phyloP scores from a whole-genome alignment of 1,140 invertebrate species.

The Drosophila santomea region DNA sequence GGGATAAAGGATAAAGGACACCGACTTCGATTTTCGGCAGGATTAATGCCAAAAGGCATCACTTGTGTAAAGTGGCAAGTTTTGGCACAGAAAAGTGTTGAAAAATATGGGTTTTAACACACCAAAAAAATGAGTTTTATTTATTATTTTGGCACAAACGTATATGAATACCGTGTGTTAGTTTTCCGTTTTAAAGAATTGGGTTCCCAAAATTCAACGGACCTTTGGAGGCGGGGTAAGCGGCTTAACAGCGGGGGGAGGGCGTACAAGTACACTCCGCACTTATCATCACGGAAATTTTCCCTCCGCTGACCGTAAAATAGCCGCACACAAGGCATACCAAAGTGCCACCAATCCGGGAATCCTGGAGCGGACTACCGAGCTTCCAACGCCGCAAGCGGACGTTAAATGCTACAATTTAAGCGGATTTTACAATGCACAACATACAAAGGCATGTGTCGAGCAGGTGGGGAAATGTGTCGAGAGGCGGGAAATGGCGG shows the following conservation, averaged over 20 bases:
- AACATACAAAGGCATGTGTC: slow-evolving; percentile 26
- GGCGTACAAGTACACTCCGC: slow-evolving; percentile 9
- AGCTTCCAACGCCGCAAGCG: slow-evolving; percentile 4
- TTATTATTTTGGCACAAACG: background rate
- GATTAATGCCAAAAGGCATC: slow-evolving; percentile 26
- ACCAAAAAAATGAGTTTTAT: background rate
- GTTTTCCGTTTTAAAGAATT: too few species aligned
- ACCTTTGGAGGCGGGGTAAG: slow-evolving; percentile 22
- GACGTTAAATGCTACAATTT: slow-evolving; percentile 59
- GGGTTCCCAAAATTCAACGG: too few species aligned
- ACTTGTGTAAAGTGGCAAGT: background rate
- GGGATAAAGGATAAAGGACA: background rate
- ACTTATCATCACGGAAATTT: slow-evolving; percentile 27
- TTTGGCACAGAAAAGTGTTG: too few species aligned
- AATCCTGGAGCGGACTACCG: slow-evolving; percentile 7
- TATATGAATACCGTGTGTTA: too few species aligned
- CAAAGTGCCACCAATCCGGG: slow-evolving; percentile 26
- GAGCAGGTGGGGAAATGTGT: background rate
- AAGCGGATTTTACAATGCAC: slow-evolving; percentile 55
- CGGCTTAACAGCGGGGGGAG: slow-evolving; percentile 31
- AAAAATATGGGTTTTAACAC: too few species aligned
- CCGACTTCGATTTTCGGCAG: slow-evolving; percentile 12
- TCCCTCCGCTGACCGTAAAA: slow-evolving; percentile 41
- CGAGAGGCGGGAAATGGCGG: background rate
- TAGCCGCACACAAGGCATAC: slow-evolving; percentile 27